Base-by-base conservation (phyloP, 2,113 vertebrate genomes). In the Barbus barbus region DNA sequence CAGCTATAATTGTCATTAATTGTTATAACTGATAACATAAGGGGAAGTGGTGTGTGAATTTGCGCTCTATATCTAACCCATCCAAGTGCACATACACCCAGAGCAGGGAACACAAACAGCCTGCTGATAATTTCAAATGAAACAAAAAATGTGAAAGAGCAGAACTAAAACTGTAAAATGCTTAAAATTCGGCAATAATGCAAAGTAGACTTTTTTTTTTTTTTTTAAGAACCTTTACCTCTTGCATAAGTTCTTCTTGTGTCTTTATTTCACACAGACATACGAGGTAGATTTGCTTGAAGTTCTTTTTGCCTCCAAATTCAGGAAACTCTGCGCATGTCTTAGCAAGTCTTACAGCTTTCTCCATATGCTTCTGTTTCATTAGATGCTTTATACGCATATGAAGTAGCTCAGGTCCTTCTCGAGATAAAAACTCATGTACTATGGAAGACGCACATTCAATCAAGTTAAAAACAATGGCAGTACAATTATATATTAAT, bases 341-440 rank as follows among this genome's bases (percentile, higher is more conserved):
- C 92, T 98, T 99, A 87, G 97, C 97, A 85, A 99, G 94, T 78
- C 94, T 89, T 86, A 97, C 96, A 88, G 98, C 98, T 93, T 97
- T 95, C 0, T 92, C 95, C 90, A 96, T 91, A 85, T 95, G 95
- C 90, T 96, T 96, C 90, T 95, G 90, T 96, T 99, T 99, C 90
- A 99, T 97, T 83, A 99, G 97, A 87, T 98, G 97, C 91, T 99
- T 99, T 93, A 98, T 95, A 90, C 98, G 95, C 98, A 99, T 98
- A 93, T 97, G 96, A 90, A 99, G 93, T 87, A 99, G 96, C 24
- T 95, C 86, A 41, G 97, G 96, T 85, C 98, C 98, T 94, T 99
- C 98, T 58, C 92, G 93, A 85, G 94, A 92, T 87, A 99, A 94
- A 93, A 96, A 96, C 92, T 96, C 94, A 79, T 96, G 95, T 92